Percentiles rank a stretch among this genome's conserved stretches.
Evolutionary conservation across 2,888 invertebrate species (phyloP).

Genomic region (Dryobota labecula): DNA sequence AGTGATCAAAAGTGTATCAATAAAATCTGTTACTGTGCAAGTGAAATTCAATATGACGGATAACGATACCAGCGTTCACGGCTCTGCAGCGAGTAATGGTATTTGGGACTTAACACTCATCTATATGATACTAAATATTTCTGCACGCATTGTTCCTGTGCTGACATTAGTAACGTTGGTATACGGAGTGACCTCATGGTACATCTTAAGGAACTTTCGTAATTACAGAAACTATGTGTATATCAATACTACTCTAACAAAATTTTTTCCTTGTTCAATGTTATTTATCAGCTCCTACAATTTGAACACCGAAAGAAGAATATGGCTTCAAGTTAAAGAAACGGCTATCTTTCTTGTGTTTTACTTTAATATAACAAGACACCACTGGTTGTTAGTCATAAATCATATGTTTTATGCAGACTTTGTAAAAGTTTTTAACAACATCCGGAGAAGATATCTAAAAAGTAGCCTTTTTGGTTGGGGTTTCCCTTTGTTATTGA

Average conservation of each 20-base stretch:
- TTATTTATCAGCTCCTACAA: background rate
- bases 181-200: background rate
- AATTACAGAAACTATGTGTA: background rate
- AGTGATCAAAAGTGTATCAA: background rate
- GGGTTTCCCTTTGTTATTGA: background rate
- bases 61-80: background rate
- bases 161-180: background rate
- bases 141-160: background rate
- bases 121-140: background rate
- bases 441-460: background rate
- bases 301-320: background rate
- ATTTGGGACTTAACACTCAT: no score
- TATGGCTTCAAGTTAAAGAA: background rate
- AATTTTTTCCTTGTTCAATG: background rate
- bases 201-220: background rate
- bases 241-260: background rate
- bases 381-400: constrained; percentile 1
- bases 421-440: background rate
- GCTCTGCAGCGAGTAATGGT: no score
- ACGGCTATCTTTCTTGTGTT: no score
- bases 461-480: background rate
- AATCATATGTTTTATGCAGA: background rate
- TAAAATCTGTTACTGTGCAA: background rate
- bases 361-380: background rate
- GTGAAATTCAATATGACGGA: background rate